Percentiles rank a stretch among this genome's conserved stretches.
These are phyloP conservation scores for Serripes groenlandicus DNA, from an alignment of 2,888 invertebrate species.

Conservation along the genomic window DNA sequence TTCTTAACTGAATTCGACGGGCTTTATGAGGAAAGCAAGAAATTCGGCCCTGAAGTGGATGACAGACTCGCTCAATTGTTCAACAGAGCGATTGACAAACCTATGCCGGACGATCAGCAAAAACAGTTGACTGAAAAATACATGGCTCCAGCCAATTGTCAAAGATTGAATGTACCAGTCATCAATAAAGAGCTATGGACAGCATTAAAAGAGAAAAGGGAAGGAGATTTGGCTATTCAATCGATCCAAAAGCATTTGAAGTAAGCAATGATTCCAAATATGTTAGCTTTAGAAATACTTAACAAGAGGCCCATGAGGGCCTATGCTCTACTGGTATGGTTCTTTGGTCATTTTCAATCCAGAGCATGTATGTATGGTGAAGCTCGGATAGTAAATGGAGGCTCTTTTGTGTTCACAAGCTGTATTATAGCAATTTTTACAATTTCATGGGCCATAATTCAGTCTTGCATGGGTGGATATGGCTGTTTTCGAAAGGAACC, in stretches of 20 bases:
- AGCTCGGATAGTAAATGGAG: too few relatives aligned
- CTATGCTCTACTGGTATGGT: too few relatives aligned
- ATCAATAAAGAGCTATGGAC: constrained; percentile 14
- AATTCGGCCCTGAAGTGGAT: not conserved
- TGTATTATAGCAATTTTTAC: too few relatives aligned
- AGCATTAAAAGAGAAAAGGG: not conserved
- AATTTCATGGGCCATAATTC: too few relatives aligned
- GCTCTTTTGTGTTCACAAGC: too few relatives aligned
- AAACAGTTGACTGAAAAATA: constrained; percentile 5
- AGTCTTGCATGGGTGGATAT: too few relatives aligned
- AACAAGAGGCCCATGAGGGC: too few relatives aligned
- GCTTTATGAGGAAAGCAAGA: constrained; percentile 1
- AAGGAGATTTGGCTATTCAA: constrained; percentile 7
- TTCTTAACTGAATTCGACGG: constrained; percentile 18
- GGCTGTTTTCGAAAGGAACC: too few relatives aligned
- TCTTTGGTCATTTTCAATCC: too few relatives aligned
- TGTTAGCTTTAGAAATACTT: constrained; percentile 10
- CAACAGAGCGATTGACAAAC: not conserved
- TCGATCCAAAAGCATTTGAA: not conserved
- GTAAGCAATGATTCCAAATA: constrained; percentile 2
- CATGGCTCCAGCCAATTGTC: constrained; percentile 11
- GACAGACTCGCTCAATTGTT: not conserved
- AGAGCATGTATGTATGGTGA: too few relatives aligned
- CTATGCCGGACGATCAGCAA: constrained; percentile 8
- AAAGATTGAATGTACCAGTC: constrained; percentile 4